These are phyloP conservation scores for Rapana venosa DNA, from an alignment of 2,888 invertebrate genomes.

Conservation along the genomic window DNA sequence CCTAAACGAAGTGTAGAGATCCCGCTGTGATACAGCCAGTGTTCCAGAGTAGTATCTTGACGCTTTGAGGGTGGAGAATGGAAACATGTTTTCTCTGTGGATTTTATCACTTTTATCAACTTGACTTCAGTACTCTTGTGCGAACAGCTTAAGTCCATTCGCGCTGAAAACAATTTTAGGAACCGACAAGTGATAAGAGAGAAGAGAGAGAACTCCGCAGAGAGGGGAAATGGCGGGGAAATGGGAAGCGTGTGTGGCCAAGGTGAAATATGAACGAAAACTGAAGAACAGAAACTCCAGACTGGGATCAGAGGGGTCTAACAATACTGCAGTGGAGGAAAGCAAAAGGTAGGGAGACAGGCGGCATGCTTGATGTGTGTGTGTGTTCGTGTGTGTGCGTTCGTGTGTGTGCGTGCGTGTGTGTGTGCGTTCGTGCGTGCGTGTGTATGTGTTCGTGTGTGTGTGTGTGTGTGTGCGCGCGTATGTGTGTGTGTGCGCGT, in stretches of 20 bases:
- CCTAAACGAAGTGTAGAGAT: too few species aligned
- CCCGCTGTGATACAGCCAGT: too few species aligned
- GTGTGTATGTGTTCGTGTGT: neutral
- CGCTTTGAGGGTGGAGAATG: too few species aligned
- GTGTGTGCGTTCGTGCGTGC: neutral
- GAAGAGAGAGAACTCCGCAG: neutral
- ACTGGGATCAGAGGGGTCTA: conserved; percentile 24
- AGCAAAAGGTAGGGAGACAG: neutral
- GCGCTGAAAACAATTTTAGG: too few species aligned
- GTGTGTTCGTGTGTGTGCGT: neutral
- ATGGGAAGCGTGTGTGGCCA: neutral
- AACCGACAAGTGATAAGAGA: too few species aligned
- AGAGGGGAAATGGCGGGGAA: neutral
- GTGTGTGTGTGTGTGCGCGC: neutral
- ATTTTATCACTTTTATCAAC: too few species aligned
- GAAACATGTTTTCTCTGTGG: too few species aligned
- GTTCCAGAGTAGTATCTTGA: too few species aligned
- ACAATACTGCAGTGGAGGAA: neutral
- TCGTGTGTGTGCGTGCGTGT: neutral
- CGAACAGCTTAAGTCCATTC: too few species aligned
- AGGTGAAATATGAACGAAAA: neutral
- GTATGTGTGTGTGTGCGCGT: neutral
- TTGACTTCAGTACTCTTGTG: too few species aligned
- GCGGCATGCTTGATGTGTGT: neutral
- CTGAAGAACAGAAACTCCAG: neutral